These are phyloP conservation scores for Thunnus maccoyii DNA, from an alignment of 2,113 vertebrate species.

Conservation along the genomic window DNA sequence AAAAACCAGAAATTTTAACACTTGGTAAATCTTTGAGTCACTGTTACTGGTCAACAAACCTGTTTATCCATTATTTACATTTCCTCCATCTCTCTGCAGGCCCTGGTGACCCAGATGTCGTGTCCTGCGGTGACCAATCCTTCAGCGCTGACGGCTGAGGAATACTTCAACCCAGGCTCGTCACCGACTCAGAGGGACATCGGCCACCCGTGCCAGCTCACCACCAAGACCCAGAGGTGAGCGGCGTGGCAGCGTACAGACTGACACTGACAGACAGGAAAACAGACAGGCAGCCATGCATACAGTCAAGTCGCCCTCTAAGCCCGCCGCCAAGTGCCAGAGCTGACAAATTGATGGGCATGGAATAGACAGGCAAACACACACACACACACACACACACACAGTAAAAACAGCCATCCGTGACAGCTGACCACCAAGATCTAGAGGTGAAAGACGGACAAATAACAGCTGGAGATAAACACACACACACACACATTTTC, in stretches of 20 bases:
- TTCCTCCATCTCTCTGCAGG: slow-evolving; percentile 75
- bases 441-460: slow-evolving; percentile 13
- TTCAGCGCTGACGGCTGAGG: slow-evolving; percentile 93
- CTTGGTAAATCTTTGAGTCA: background rate
- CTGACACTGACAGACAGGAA: slow-evolving; percentile 11
- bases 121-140: slow-evolving; percentile 90
- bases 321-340: slow-evolving; percentile 19
- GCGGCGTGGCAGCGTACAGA: background rate
- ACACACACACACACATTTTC: background rate
- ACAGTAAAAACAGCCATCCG: background rate
- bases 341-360: slow-evolving; percentile 45
- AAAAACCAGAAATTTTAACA: slow-evolving; percentile 5
- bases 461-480: slow-evolving; percentile 10
- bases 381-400: slow-evolving; percentile 10
- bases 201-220: slow-evolving; percentile 95
- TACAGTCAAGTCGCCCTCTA: background rate
- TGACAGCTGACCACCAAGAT: slow-evolving; percentile 16
- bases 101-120: slow-evolving; percentile 94
- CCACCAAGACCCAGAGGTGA: slow-evolving; percentile 99
- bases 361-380: background rate
- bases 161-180: slow-evolving; percentile 95
- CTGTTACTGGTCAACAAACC: background rate
- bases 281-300: background rate
- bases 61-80: background rate
- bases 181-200: slow-evolving; percentile 92